These are phyloP conservation scores for Mimumesa dahlbomi DNA, from an alignment of 2,888 invertebrate species.

Conservation along the genomic window DNA sequence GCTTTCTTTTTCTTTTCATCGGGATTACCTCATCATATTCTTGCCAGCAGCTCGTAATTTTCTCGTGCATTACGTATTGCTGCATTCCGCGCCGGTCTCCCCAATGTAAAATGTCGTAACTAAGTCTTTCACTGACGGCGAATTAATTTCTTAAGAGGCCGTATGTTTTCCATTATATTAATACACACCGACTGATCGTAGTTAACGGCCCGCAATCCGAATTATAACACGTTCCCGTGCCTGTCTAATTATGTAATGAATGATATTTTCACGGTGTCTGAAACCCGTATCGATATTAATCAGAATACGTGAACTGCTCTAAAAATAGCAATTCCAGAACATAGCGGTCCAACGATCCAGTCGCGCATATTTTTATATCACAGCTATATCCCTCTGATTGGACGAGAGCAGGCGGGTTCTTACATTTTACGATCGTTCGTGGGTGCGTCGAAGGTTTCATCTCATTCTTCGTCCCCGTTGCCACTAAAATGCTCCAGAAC, in stretches of 20 bases:
- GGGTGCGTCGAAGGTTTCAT: not conserved
- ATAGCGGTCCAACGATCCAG: conserved; percentile 9
- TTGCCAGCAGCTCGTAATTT: conserved; percentile 44
- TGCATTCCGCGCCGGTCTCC: conserved; percentile 40
- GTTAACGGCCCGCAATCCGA: conserved; percentile 2
- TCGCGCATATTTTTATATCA: conserved; percentile 40
- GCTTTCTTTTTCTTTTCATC: conserved; percentile 20
- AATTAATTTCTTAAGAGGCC: conserved; percentile 45
- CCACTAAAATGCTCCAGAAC: not conserved
- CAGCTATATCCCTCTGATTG: not conserved
- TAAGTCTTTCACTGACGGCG: conserved; percentile 45
- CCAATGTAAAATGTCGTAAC: conserved; percentile 55
- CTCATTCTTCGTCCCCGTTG: not conserved
- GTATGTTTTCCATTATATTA: conserved; percentile 38
- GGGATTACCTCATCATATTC: conserved; percentile 42
- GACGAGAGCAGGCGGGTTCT: not conserved
- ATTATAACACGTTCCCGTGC: conserved; percentile 10
- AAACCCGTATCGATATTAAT: conserved; percentile 34
- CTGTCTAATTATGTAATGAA: conserved; percentile 27
- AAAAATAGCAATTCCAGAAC: conserved; percentile 42
- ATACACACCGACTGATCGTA: conserved; percentile 11
- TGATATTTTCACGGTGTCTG: conserved; percentile 29
- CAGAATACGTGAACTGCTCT: conserved; percentile 30
- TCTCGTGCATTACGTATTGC: conserved; percentile 39
- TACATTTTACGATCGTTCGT: conserved; percentile 3